These are phyloP conservation scores for Machimus rusticus DNA, from an alignment of 2,888 invertebrate species.

Conservation along the genomic window DNA sequence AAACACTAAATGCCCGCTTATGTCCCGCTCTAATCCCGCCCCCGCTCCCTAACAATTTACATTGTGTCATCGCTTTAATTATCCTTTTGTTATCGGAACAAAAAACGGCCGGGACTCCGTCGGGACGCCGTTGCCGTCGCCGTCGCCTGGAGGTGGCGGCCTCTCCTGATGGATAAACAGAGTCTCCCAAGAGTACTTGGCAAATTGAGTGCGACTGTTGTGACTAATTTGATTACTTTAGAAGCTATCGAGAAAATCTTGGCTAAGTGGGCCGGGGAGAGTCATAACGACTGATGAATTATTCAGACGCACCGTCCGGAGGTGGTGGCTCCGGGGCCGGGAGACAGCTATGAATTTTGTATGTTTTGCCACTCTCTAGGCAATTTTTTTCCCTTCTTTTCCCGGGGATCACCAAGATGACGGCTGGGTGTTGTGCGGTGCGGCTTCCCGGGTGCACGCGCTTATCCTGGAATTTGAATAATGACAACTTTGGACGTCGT, in stretches of 20 bases:
- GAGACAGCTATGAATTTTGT: slow-evolving; percentile 1
- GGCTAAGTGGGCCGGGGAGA: slow-evolving; percentile 18
- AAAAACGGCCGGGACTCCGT: not conserved
- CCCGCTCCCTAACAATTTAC: not conserved
- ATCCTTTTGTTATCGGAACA: slow-evolving; percentile 12
- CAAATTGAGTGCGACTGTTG: slow-evolving; percentile 32
- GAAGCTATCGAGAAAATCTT: slow-evolving; percentile 17
- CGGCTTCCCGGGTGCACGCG: not conserved
- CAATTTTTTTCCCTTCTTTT: not conserved
- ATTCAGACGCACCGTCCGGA: not conserved
- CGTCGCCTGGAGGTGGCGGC: not conserved
- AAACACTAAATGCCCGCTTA: slow-evolving; percentile 21
- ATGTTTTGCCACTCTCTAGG: not conserved
- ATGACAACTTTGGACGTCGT: not conserved
- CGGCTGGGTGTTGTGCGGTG: not conserved
- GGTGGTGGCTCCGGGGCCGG: not conserved
- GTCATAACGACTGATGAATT: slow-evolving; percentile 22
- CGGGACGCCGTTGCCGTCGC: not conserved
- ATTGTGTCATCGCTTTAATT: slow-evolving; percentile 15
- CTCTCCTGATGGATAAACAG: slow-evolving; percentile 15
- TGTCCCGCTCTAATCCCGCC: not conserved
- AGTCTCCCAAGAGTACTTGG: slow-evolving; percentile 1
- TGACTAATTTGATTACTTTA: slow-evolving; percentile 25
- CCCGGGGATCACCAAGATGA: not conserved
- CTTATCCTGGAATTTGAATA: not conserved